Base-by-base conservation (phyloP, 1,140 invertebrate species). In the Rhopalosiphum padi region DNA sequence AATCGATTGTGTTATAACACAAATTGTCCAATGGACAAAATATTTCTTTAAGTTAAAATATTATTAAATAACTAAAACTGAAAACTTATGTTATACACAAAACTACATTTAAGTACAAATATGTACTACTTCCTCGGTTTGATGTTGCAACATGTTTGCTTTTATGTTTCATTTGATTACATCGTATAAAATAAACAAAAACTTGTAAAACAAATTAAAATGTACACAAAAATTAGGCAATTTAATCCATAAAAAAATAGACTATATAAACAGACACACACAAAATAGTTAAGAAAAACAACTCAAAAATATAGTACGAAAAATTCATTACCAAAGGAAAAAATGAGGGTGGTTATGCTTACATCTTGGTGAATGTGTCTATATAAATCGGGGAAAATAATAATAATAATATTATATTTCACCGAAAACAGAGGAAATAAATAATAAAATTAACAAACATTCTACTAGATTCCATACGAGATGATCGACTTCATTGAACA, bases 401-500 rank as follows among this genome's bases (percentile, higher is more conserved):
- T 68, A 68, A 68, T 30, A 68, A 68, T 77, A 77, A n/a, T n/a
- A 77, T 77, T 18, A 85, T 43, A 2, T 85, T 41, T 41, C 37
- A 41, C 2, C 41, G 3, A 11, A 9, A 25, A 25, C 5, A 30
- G 11, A 15, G 30, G 30, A 87, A 48, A 30, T n/a, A 48, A 48
- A 87, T 46, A 35, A 46, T 43, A 7, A n/a, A 48, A n/a, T 48
- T 35, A 21, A 88, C 48, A 22, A n/a, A 51, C 46, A 51, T 88
- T 88, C 7, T 51, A 21, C 4, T 53, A 92, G 46, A 53, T 92
- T 53, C 48, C 90, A 48, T 92, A 92, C 21, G 77, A 92, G 83
- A 83, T 92, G 90, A 92, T 92, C 23, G 68, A 92, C 35, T 92
- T 85, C 25, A 85, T 85, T 85, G 91, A 92, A 92, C 91, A 92